These are phyloP conservation scores for Acrossocheilus fasciatus DNA, from an alignment of 2,797 vertebrate species.

Conservation along the genomic window DNA sequence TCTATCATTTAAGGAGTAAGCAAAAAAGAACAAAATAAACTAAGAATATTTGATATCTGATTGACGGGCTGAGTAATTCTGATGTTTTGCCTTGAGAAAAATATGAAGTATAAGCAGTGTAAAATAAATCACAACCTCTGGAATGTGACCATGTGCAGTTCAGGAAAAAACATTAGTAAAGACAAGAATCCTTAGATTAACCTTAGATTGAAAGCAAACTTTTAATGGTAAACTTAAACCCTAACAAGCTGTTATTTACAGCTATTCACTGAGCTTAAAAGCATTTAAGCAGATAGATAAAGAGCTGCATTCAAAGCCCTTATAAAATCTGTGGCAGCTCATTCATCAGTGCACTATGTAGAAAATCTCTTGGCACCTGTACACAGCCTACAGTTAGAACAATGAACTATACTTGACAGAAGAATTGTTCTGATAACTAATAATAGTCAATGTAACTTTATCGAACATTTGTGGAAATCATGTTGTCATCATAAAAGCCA, in stretches of 20 bases:
- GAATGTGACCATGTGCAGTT: not conserved
- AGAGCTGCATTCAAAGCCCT: not conserved
- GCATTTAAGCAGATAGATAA: not conserved
- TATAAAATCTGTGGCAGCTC: not conserved
- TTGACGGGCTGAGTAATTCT: not conserved
- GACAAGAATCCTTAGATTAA: not conserved
- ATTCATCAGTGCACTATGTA: not conserved
- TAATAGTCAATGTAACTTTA: not conserved
- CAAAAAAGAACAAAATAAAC: constrained; percentile 5
- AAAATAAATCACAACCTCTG: not conserved
- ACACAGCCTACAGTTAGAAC: not conserved
- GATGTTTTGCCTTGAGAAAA: not conserved
- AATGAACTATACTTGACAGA: not conserved
- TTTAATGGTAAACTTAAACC: not conserved
- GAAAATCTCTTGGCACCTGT: not conserved
- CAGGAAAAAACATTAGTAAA: not conserved
- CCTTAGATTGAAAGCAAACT: not conserved
- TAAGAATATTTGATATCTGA: not conserved
- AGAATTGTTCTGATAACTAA: not conserved
- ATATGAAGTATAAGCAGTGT: not conserved
- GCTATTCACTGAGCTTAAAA: not conserved
- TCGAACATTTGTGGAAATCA: not conserved
- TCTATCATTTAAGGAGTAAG: not conserved
- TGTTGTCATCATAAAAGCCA: not conserved
- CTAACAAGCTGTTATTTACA: not conserved